Evolutionary conservation across 1,140 invertebrate genomes (phyloP), one percentile per base, ranked within the genome.

Genomic region (Atta colombica): DNA sequence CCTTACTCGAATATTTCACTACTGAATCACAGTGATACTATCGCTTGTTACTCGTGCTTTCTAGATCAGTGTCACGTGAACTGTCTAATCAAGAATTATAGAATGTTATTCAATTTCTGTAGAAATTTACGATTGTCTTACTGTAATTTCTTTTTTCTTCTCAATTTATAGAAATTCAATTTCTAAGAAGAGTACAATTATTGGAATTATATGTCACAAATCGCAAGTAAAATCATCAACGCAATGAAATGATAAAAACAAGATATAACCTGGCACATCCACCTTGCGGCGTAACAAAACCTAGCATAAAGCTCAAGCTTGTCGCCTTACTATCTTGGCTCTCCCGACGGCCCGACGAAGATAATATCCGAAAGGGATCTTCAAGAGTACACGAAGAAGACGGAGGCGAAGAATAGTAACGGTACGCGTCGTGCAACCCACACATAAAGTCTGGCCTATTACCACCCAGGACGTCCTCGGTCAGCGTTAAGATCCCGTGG

Each of bases 401-500:
- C 60, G 60, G 80, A 91, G 69, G 77, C 63, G 55, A 68, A 58
- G 82, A 77, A 85, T 60, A 87, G 75, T 87, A 63, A 82, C 85
- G 77, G 82, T 55, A 61, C 75, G 71, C 58, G 77, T 75, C 69
- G 69, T 88, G 85, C 85, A 71, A 87, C 81, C 87, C 90, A 87
- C 87, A 86, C 87, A 75, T 65, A 87, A 80, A 91, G 71, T 87
- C 85, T 60, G 77, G 86, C 80, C 89, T 92, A 92, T 93, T 93
- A 92, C 90, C 90, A 90, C 91, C 88, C 92, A 92, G 87, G 87
- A 89, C 85, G 92, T 87, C 86, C 63, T 71, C 69, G 39, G 39
- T 55, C 80, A 86, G 69, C 69, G 80, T 89, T 90, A 63, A 71
- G 85, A 60, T 61, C 68, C 51, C 72, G 90, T 84, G 82, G 80